A percentile compares a stretch with the other conserved stretches of the same genome.
Evolutionary conservation across 2,888 invertebrate genomes (phyloP).

Genomic region (Abscondita cerata): DNA sequence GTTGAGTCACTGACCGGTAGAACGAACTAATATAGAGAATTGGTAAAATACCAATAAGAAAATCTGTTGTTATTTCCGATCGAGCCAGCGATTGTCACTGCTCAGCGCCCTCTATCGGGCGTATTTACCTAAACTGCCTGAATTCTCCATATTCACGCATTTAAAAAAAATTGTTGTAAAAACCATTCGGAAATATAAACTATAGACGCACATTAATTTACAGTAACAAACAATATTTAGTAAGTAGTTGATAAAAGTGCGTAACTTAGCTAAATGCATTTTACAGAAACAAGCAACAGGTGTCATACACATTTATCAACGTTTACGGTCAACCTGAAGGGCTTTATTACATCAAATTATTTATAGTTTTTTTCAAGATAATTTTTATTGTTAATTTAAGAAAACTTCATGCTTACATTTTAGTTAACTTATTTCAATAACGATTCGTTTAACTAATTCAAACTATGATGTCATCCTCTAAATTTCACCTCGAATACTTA

Average conservation of each 20-base stretch:
- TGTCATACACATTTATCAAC: not conserved
- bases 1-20: conserved; percentile 60
- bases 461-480: conserved; percentile 6
- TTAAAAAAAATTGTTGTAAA: not conserved
- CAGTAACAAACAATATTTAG: not conserved
- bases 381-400: not conserved
- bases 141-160: not conserved
- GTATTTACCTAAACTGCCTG: not conserved
- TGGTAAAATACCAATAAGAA: conserved; percentile 9
- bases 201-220: not conserved
- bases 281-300: too few relatives aligned
- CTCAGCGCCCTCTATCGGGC: not conserved
- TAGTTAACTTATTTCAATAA: not conserved
- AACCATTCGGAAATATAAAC: not conserved
- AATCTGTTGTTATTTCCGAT: conserved; percentile 35
- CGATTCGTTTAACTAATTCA: not conserved
- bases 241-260: too few relatives aligned
- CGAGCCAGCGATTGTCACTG: not conserved
- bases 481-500: conserved; percentile 5
- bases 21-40: conserved; percentile 40
- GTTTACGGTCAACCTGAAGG: too few relatives aligned
- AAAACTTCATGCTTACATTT: not conserved
- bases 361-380: not conserved
- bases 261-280: too few relatives aligned
- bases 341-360: too few relatives aligned